Evolutionary conservation across 2,888 invertebrate species (phyloP), one percentile per base, ranked within the genome.

Genomic region (Caenorhabditis afra): DNA sequence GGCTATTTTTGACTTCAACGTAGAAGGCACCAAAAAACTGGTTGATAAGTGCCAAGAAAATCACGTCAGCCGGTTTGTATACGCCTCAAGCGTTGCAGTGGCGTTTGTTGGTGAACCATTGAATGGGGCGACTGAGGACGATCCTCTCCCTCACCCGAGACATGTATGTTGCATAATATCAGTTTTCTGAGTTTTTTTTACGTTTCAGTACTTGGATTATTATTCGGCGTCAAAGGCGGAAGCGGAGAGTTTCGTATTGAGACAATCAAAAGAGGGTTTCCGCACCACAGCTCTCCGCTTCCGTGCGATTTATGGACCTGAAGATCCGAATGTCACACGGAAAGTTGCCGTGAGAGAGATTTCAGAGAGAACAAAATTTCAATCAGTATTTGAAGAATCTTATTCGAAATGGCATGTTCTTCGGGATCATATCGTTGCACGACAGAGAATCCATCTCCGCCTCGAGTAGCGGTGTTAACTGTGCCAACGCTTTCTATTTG

Each of bases 311-410:
- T 79, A 79, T 41, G 79, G 79, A 20, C 50, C 73, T 0, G 79
- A 67, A 35, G 79, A 79, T 16, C 79, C 79, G 14, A 79, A 79
- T 18, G 73, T 64, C 1, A 79, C 79, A 3, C 45, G 49, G 5
- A 65, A 68, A 73, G 79, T 79, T 14, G 73, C 64, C 1, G 79
- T 78, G 29, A 53, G 23, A 16, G 2, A 11, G 2, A 23, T 22
- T 14, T 39, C 18, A 4, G 10, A n/a, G n/a, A n/a, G n/a, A n/a
- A n/a, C n/a, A n/a, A n/a, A n/a, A n/a, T n/a, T n/a, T n/a, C n/a
- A n/a, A n/a, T n/a, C n/a, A n/a, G n/a, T n/a, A n/a, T 64, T 44
- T 71, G 18, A 14, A 77, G 77, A 53, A 29, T 10, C 29, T 77
- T 0, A 77, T 77, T 10, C 49, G 35, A 49, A 23, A 4, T 8